Evolutionary conservation across 2,113 vertebrate species (phyloP).

Genomic region (Saimiri boliviensis): DNA sequence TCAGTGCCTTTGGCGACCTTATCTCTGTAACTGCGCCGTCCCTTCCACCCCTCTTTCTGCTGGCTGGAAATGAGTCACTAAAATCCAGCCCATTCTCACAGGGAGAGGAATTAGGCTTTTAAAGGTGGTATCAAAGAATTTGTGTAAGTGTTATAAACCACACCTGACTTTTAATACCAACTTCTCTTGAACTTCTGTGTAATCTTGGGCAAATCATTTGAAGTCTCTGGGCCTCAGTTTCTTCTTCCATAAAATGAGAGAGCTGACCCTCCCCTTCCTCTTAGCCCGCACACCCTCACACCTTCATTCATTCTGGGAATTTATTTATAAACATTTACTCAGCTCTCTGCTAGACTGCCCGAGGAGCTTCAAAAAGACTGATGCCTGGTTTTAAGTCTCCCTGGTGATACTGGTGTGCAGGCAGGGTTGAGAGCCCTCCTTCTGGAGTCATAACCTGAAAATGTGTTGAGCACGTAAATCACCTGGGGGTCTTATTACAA

Average conservation of each 20-base stretch:
- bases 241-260: neutral
- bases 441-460: neutral
- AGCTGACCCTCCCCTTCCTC: neutral
- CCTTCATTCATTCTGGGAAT: neutral
- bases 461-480: neutral
- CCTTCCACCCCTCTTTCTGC: neutral
- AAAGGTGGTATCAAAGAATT: neutral
- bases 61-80: neutral
- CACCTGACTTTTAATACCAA: neutral
- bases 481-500: neutral
- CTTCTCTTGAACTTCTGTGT: neutral
- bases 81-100: neutral
- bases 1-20: accelerated
- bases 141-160: neutral
- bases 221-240: neutral
- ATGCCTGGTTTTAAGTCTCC: neutral
- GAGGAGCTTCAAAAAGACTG: neutral
- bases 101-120: neutral
- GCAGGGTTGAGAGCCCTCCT: neutral
- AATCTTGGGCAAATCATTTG: neutral
- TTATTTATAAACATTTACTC: neutral
- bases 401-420: neutral
- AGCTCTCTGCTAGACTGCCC: neutral
- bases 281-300: neutral
- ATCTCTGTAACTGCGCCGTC: neutral